Evolutionary conservation across 2,888 invertebrate species (phyloP).

Genomic region (Subacronicta megacephala): DNA sequence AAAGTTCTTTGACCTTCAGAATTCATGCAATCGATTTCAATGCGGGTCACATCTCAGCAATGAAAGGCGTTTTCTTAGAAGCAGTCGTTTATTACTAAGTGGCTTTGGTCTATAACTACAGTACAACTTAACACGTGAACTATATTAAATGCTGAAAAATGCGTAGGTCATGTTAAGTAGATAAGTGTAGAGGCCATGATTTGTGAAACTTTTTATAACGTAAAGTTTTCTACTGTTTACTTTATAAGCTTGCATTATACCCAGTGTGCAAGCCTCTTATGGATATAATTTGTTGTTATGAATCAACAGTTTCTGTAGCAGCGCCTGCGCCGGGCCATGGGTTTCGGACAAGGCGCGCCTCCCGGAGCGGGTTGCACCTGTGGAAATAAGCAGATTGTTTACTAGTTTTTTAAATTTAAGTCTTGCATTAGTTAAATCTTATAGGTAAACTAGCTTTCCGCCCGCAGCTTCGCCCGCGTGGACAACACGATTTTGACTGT

Average conservation of each 20-base stretch:
- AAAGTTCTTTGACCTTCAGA: slow-evolving; percentile 22
- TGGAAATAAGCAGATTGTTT: neutral
- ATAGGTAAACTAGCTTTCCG: no score
- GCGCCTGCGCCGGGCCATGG: slow-evolving; percentile 89
- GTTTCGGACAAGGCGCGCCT: slow-evolving; percentile 91
- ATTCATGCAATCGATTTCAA: slow-evolving; percentile 20
- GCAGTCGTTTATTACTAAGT: slow-evolving; percentile 45
- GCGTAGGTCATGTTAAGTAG: slow-evolving; percentile 41
- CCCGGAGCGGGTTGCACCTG: slow-evolving; percentile 90
- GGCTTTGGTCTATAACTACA: slow-evolving; percentile 34
- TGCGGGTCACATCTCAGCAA: slow-evolving; percentile 11
- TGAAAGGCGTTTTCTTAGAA: slow-evolving; percentile 34
- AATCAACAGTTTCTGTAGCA: slow-evolving; percentile 84
- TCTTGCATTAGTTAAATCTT: no score
- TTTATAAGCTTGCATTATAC: neutral
- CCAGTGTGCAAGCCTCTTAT: slow-evolving; percentile 12
- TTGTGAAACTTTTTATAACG: no score
- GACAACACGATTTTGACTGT: no score
- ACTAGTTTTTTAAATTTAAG: no score
- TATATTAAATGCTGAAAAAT: slow-evolving; percentile 41
- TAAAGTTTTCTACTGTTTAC: neutral
- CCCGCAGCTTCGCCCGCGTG: no score
- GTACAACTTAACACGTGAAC: slow-evolving; percentile 35
- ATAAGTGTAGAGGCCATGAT: slow-evolving; percentile 15
- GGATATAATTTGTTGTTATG: neutral